Evolutionary conservation across 2,113 vertebrate species (phyloP).

Genomic region (Papio anubis): DNA sequence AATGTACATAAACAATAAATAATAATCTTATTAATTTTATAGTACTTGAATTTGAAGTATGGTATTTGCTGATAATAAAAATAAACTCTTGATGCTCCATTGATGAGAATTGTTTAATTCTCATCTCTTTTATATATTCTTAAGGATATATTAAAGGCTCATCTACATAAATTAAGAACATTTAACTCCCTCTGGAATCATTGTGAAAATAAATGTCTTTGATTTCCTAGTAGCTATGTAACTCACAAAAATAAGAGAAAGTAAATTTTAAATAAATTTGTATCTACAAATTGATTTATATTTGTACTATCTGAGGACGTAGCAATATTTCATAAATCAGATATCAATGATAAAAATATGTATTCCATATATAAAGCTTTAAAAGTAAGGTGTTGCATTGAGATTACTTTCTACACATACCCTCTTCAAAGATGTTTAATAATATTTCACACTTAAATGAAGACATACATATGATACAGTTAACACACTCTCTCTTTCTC

Average conservation of each 20-base stretch:
- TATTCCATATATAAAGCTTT: background rate
- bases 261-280: background rate
- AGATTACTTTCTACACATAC: background rate
- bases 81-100: background rate
- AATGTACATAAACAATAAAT: background rate
- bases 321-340: background rate
- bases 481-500: no score
- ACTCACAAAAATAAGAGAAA: background rate
- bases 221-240: background rate
- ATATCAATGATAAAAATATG: background rate
- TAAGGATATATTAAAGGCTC: background rate
- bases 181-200: background rate
- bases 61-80: background rate
- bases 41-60: background rate
- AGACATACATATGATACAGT: background rate
- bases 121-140: no score
- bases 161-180: background rate
- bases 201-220: background rate
- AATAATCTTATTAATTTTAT: background rate
- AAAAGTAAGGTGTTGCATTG: background rate
- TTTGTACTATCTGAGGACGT: background rate
- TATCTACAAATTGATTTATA: background rate
- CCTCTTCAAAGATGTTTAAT: background rate
- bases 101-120: background rate
- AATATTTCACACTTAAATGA: background rate